Percentiles rank a stretch among this genome's conserved stretches.
phyloP scores from a whole-genome alignment of 2,113 vertebrate species.

The Arothron firmamentum region DNA sequence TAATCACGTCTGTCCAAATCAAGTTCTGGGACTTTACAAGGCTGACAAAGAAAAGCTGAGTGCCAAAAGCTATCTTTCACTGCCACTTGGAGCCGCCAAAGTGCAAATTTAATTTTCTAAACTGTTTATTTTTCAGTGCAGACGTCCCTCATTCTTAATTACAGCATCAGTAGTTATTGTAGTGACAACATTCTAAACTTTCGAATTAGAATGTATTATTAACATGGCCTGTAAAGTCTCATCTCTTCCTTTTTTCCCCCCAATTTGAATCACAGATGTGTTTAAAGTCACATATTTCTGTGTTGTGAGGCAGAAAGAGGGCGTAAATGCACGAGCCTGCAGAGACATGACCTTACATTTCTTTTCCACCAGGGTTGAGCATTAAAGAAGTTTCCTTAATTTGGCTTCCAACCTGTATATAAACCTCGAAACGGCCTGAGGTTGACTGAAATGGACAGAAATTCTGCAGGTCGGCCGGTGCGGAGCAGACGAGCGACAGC shows the following conservation, averaged over 20 bases:
- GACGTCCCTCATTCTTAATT: constrained; percentile 4
- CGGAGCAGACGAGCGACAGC: no score
- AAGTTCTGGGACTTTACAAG: background rate
- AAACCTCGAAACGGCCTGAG: constrained; percentile 6
- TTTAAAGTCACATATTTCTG: constrained; percentile 50
- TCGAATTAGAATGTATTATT: constrained; percentile 22
- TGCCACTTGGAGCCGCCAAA: constrained; percentile 49
- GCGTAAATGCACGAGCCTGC: constrained; percentile 57
- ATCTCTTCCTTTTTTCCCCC: background rate
- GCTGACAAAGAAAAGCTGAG: background rate
- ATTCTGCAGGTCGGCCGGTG: no score
- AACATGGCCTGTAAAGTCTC: constrained; percentile 23
- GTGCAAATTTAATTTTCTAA: constrained; percentile 7
- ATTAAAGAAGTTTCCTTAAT: constrained; percentile 36
- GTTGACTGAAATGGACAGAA: background rate
- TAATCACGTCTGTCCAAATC: background rate
- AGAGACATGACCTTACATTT: constrained; percentile 64
- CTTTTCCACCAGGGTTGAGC: constrained; percentile 45
- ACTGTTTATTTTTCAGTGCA: constrained; percentile 7
- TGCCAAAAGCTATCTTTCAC: background rate
- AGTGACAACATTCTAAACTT: constrained; percentile 14
- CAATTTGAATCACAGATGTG: constrained; percentile 37
- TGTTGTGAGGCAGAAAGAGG: constrained; percentile 39
- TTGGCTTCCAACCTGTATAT: constrained; percentile 24
- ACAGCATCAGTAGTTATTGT: constrained; percentile 12